A percentile compares a stretch with the other conserved stretches of the same genome.
These are phyloP conservation scores for Orchesella cincta DNA, from an alignment of 1,140 invertebrate species.

Conservation along the genomic window DNA sequence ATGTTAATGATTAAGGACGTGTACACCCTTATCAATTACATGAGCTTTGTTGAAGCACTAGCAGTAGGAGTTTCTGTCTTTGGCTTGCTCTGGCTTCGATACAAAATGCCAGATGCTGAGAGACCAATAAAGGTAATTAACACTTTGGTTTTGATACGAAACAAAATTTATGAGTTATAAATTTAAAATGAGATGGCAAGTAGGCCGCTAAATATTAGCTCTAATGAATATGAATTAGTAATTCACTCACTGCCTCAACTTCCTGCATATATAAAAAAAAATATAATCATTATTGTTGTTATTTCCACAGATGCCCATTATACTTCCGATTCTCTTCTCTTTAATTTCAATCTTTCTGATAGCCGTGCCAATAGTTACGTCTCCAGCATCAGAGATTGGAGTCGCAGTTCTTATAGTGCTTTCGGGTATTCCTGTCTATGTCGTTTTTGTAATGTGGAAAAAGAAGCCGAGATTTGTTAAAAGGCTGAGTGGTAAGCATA, in stretches of 20 bases:
- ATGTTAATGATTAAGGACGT: constrained; percentile 70
- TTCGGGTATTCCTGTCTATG: constrained; percentile 84
- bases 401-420: constrained; percentile 49
- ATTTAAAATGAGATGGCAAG: too few species aligned
- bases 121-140: constrained; percentile 81
- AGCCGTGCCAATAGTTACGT: constrained; percentile 74
- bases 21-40: constrained; percentile 88
- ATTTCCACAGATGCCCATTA: constrained; percentile 62
- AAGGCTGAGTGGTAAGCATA: constrained; percentile 47
- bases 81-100: constrained; percentile 82
- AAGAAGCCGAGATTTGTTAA: constrained; percentile 68
- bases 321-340: constrained; percentile 80
- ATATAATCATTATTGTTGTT: not conserved
- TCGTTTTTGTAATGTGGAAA: constrained; percentile 82
- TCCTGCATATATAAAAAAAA: not conserved
- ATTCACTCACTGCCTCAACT: not conserved
- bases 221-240: too few species aligned
- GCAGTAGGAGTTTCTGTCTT: constrained; percentile 87
- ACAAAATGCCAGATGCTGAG: constrained; percentile 74
- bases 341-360: constrained; percentile 81
- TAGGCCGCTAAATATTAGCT: too few species aligned
- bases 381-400: constrained; percentile 73
- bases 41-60: constrained; percentile 88
- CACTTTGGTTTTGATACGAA: too few species aligned
- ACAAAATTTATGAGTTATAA: too few species aligned